Conservation (phyloP, 2,888 invertebrate genomes). For the Polymixis lichenea region DNA sequence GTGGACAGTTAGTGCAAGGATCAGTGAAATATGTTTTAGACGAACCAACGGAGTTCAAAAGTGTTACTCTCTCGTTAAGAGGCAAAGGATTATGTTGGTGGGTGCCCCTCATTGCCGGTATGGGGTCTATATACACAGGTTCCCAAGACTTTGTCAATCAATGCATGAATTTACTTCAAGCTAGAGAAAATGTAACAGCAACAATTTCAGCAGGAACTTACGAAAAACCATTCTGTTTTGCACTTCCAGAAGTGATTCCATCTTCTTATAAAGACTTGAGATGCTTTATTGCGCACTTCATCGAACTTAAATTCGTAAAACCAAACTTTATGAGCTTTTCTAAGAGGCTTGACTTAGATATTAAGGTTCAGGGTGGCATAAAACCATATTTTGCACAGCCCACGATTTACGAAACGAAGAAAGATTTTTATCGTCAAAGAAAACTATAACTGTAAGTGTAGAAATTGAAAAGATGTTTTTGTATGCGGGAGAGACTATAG, state of each 20-base stretch:
- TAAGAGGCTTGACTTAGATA: slow-evolving; percentile 3
- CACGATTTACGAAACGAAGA: not conserved
- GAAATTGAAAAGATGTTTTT: slow-evolving; percentile 18
- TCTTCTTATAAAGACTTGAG: slow-evolving; percentile 36
- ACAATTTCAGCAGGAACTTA: slow-evolving; percentile 26
- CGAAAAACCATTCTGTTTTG: slow-evolving; percentile 39
- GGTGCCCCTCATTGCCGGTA: not conserved
- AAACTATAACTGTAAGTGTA: slow-evolving; percentile 15
- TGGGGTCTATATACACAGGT: slow-evolving; percentile 37
- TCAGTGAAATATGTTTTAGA: slow-evolving; percentile 62
- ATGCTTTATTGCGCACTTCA: slow-evolving; percentile 44
- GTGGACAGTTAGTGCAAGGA: slow-evolving; percentile 61
- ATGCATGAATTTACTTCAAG: slow-evolving; percentile 49
- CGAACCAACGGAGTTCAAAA: slow-evolving; percentile 55
- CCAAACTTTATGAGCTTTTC: not conserved
- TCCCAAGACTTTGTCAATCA: slow-evolving; percentile 56
- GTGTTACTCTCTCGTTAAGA: slow-evolving; percentile 58
- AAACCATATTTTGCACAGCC: not conserved
- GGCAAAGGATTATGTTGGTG: slow-evolving; percentile 59
- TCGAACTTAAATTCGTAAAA: slow-evolving; percentile 28
- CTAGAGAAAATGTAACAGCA: not conserved
- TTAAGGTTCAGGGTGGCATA: slow-evolving; percentile 26
- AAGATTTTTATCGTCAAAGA: not conserved
- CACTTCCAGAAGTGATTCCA: slow-evolving; percentile 43
- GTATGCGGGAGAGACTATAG: slow-evolving; percentile 24